Evolutionary conservation across 2,797 vertebrate genomes (phyloP), one percentile per base, ranked within the genome.

Genomic region (Masticophis lateralis): DNA sequence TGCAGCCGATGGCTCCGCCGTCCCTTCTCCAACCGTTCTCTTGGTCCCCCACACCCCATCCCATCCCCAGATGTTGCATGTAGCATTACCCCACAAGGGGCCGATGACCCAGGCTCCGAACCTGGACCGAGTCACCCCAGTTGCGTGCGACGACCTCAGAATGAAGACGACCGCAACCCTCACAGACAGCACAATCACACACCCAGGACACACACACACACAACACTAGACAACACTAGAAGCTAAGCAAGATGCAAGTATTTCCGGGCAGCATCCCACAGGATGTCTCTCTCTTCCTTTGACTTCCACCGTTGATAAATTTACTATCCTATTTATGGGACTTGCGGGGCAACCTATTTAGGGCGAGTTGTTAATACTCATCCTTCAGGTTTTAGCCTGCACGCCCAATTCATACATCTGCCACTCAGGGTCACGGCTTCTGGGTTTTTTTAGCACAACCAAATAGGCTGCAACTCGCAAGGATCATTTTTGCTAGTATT

Each of bases 81-180:
- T 1, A 74, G 69, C 32, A 2, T 25, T 2, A 11, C 20, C 37
- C 20, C 37, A 12, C 37, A 47, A 79, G 74, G 32, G 69, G 37
- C 8, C 2, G 37, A 8, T 20, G 37, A 79, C 20, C 20, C 37
- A 22, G 18, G 74, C 37, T 22, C 74, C 4, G 8, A 43, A 22
- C 37, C 37, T 22, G 74, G 74, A 47, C 8, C 9, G 9, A 11
- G 18, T 22, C 69, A 0, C 74, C 37, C 7, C n/a, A 22, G 9
- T 5, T 5, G 8, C 8, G 0, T 11, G 37, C 9, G 0, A 22
- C 1, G 20, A 3, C 37, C 74, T 47, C 37, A 47, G 37, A 22
- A 43, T 0, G 37, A 43, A 18, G 2, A 3, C 16, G 66, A 22
- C 37, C 37, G 0, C 74, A 83, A 43, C 43, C 37, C 74, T 25